phyloP scores from a whole-genome alignment of 2,888 invertebrate species.

The Drosophila quinaria region DNA sequence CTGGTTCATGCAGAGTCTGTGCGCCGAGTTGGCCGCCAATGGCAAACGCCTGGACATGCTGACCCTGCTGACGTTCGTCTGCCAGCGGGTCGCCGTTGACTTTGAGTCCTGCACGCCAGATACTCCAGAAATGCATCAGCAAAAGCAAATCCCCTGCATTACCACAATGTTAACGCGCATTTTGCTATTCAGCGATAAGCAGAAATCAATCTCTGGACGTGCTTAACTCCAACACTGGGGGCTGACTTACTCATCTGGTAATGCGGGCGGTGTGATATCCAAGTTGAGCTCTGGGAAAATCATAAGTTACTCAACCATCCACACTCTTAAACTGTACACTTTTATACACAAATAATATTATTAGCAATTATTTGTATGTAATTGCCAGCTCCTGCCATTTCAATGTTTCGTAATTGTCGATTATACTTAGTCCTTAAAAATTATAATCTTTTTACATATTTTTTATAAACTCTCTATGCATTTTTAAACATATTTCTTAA shows the following conservation, averaged over 20 bases:
- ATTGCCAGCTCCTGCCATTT: constrained; percentile 47
- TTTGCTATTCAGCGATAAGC: constrained; percentile 88
- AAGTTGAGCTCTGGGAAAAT: constrained; percentile 15
- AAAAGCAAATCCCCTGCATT: constrained; percentile 97
- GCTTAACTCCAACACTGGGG: constrained; percentile 36
- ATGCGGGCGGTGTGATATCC: constrained; percentile 45
- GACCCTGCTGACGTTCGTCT: constrained; percentile 94
- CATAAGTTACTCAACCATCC: constrained; percentile 9
- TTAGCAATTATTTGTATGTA: constrained; percentile 9
- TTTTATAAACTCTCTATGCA: constrained; percentile 7
- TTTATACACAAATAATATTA: constrained; percentile 1
- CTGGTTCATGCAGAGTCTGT: constrained; percentile 98
- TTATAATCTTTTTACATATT: not conserved
- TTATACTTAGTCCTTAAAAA: constrained; percentile 20
- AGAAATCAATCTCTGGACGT: constrained; percentile 54
- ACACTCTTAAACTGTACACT: not conserved
- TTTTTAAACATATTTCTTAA: constrained; percentile 5
- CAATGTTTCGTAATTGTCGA: constrained; percentile 20
- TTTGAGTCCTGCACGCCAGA: constrained; percentile 96
- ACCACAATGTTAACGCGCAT: constrained; percentile 96
- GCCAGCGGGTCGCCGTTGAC: constrained; percentile 94
- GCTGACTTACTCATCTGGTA: constrained; percentile 34
- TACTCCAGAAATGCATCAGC: constrained; percentile 92
- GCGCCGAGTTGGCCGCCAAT: constrained; percentile 91
- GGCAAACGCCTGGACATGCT: constrained; percentile 92